Base-by-base conservation (phyloP, 1,140 invertebrate genomes). In the Drosophila obscura region DNA sequence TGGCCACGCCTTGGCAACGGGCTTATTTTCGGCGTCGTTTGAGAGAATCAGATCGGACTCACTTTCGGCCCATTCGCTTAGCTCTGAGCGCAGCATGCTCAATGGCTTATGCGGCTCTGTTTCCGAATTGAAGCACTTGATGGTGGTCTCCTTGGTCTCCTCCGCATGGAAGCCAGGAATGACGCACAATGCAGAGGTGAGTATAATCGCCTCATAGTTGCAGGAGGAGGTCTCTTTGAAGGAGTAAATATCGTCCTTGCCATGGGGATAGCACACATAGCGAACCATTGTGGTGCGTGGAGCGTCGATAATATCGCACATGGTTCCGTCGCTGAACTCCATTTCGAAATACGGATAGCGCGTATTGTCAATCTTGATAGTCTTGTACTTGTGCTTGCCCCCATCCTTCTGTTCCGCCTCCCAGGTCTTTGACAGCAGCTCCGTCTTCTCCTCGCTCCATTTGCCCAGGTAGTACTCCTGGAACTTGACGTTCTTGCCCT, bases 151-250 rank as follows among this genome's bases (percentile, higher is more conserved):
- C 9, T 94, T 95, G 5, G 95, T 94, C 76, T 96, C 95, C 85
- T 96, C 95, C 0, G 96, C 95, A 88, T 96, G 97, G 83, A 97
- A 99, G 75, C 95, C 94, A 1, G 97, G 97, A 94, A 99, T 98
- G 53, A 93, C 92, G 91, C 98, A 99, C 0, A 99, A 93, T 9
- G 96, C 91, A 2, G 96, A 95, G 2, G 97, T 97, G 5, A 98
- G 92, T 8, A 98, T 95, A 26, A 98, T 94, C 8, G 96, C 95
- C 92, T 98, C 97, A 92, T 99, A 99, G 92, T 98, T 96, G 90
- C 98, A 99, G 0, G 96, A 98, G 0, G 97, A 96, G 0, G 95
- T 96, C 93, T 99, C 98, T 90, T 98, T 98, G 35, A 99, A 93
- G 0, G 97, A 97, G 90, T 97, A 97, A 11, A 99, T 95, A 82